Percentiles rank a stretch among this genome's conserved stretches.
phyloP scores from a whole-genome alignment of 2,888 invertebrate species.

The Dynastes tityus region DNA sequence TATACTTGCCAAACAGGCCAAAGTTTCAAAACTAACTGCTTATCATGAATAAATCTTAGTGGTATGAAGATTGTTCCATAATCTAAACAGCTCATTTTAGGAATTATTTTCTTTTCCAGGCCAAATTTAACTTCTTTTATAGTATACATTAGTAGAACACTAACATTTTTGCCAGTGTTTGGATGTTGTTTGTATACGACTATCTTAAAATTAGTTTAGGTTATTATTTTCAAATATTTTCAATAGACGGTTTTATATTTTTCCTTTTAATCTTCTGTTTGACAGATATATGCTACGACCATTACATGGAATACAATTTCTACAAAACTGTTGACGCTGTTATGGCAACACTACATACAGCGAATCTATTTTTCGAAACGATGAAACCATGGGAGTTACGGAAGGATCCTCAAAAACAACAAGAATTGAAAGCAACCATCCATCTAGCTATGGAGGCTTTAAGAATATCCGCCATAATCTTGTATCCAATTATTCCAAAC shows the following conservation, averaged over 20 bases:
- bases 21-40: too few relatives aligned
- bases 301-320: constrained; percentile 85
- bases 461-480: constrained; percentile 83
- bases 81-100: too few relatives aligned
- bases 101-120: too few relatives aligned
- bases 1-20: too few relatives aligned
- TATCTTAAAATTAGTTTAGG: too few relatives aligned
- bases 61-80: too few relatives aligned
- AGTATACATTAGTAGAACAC: too few relatives aligned
- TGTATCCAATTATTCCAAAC: constrained; percentile 90
- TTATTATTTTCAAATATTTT: too few relatives aligned
- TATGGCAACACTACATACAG: constrained; percentile 81
- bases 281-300: constrained; percentile 76
- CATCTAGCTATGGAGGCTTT: constrained; percentile 89
- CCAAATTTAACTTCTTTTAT: too few relatives aligned
- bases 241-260: not conserved
- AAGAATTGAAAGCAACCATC: constrained; percentile 79
- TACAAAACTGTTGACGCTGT: constrained; percentile 87
- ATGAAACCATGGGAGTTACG: constrained; percentile 91
- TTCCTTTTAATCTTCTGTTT: constrained; percentile 15
- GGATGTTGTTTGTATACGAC: too few relatives aligned
- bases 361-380: constrained; percentile 90
- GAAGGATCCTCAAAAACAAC: constrained; percentile 72
- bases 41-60: too few relatives aligned
- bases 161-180: too few relatives aligned